A percentile compares a stretch with the other conserved stretches of the same genome.
These are phyloP conservation scores for Yasuhikotakia modesta DNA, from an alignment of 2,797 vertebrate species.

Conservation along the genomic window DNA sequence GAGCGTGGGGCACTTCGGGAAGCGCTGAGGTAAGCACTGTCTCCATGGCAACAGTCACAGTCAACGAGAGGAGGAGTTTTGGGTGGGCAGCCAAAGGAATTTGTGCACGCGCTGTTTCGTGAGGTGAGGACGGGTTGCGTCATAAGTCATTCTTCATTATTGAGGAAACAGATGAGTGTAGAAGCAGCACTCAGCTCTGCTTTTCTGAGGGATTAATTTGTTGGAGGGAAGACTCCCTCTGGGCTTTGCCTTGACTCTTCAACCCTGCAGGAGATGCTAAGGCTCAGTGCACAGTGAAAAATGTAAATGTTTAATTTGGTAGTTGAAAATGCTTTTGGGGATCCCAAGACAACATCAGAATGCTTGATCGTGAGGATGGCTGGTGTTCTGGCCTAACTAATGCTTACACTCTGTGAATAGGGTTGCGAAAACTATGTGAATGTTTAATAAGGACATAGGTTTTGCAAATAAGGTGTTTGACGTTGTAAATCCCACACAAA, in stretches of 20 bases:
- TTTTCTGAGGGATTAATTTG: slow-evolving; percentile 90
- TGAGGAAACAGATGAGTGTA: slow-evolving; percentile 65
- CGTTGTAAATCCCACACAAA: neutral
- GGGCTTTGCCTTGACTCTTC: slow-evolving; percentile 83
- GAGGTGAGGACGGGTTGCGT: slow-evolving; percentile 19
- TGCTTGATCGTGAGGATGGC: slow-evolving; percentile 17
- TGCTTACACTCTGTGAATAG: neutral
- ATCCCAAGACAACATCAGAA: slow-evolving; percentile 68
- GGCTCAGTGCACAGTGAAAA: slow-evolving; percentile 85
- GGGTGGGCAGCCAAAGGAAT: slow-evolving; percentile 63
- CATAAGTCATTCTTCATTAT: slow-evolving; percentile 86
- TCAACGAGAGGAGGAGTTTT: slow-evolving; percentile 43
- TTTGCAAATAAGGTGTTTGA: neutral
- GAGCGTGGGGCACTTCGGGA: slow-evolving; percentile 53
- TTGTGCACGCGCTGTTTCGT: neutral
- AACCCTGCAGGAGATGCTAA: slow-evolving; percentile 73
- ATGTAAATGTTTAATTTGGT: slow-evolving; percentile 89
- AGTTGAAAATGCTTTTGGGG: slow-evolving; percentile 84
- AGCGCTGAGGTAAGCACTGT: slow-evolving; percentile 73
- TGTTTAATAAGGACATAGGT: neutral
- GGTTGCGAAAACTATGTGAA: neutral
- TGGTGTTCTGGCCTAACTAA: slow-evolving; percentile 7
- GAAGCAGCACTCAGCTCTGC: slow-evolving; percentile 81
- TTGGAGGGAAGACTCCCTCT: slow-evolving; percentile 83
- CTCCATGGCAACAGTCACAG: slow-evolving; percentile 87